phyloP scores from a whole-genome alignment of 2,113 vertebrate genomes.

The Pampusana beccarii region DNA sequence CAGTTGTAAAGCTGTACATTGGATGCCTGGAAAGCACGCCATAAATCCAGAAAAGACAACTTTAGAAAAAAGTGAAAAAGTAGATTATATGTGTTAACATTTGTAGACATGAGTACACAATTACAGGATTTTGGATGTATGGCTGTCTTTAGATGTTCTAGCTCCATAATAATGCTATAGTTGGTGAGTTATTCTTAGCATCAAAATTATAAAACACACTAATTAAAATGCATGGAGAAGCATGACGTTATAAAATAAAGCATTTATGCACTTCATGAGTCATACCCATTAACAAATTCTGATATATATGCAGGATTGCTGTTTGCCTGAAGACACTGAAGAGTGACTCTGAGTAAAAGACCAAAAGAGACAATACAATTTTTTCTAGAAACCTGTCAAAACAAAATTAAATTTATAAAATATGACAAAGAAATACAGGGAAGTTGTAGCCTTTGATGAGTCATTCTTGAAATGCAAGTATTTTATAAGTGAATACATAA shows the following conservation, averaged over 20 bases:
- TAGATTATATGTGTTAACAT: not conserved
- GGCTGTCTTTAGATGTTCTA: not conserved
- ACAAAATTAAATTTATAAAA: not conserved
- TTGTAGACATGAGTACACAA: not conserved
- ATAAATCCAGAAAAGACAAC: not conserved
- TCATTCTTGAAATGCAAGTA: not conserved
- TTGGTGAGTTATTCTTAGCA: not conserved
- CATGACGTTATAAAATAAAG: not conserved
- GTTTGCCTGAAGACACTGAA: not conserved
- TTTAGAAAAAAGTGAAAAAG: not conserved
- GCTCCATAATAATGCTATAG: accelerated
- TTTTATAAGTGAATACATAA: not conserved
- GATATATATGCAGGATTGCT: not conserved
- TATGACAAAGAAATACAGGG: no score
- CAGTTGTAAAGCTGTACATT: not conserved
- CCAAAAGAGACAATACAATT: not conserved
- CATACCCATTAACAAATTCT: not conserved
- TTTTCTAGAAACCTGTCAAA: not conserved
- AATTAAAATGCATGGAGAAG: not conserved
- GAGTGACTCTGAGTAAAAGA: not conserved
- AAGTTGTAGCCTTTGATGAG: not conserved
- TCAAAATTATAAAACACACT: not conserved
- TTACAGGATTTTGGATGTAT: not conserved
- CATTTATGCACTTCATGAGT: not conserved
- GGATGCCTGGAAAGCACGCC: not conserved